Percentiles rank a stretch among this genome's conserved stretches.
phyloP scores from a whole-genome alignment of 2,797 vertebrate genomes.

The Typhlichthys eigenmanni region DNA sequence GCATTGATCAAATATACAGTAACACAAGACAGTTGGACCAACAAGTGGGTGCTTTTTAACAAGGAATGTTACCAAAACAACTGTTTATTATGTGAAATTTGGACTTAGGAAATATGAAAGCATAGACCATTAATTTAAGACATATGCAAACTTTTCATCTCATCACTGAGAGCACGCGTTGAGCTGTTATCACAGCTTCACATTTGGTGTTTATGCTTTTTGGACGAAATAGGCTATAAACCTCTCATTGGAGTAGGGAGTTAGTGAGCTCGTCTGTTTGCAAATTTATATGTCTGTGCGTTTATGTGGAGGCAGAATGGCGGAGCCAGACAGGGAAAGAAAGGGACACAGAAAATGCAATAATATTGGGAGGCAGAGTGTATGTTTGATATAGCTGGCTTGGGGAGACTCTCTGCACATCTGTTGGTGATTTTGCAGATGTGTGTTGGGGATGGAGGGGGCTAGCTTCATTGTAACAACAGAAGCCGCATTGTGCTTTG shows the following conservation, averaged over 20 bases:
- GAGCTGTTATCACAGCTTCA: background rate
- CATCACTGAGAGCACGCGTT: background rate
- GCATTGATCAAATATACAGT: too few species aligned
- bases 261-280: background rate
- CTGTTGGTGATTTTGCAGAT: constrained; percentile 80
- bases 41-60: background rate
- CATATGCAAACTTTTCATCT: background rate
- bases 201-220: constrained; percentile 16
- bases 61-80: background rate
- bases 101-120: background rate
- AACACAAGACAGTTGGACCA: background rate
- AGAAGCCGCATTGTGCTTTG: constrained; percentile 81
- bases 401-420: constrained; percentile 68
- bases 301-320: constrained; percentile 7
- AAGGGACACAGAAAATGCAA: constrained; percentile 52
- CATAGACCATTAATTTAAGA: background rate
- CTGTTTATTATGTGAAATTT: background rate
- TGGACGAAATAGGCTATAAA: background rate
- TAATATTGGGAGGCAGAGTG: constrained; percentile 46
- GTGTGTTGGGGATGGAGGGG: constrained; percentile 64
- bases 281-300: too few species aligned
- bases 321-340: constrained; percentile 33
- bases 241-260: background rate
- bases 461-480: constrained; percentile 71
- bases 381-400: constrained; percentile 59